phyloP scores from a whole-genome alignment of 2,888 invertebrate genomes.

The Limnephilus rhombicus region DNA sequence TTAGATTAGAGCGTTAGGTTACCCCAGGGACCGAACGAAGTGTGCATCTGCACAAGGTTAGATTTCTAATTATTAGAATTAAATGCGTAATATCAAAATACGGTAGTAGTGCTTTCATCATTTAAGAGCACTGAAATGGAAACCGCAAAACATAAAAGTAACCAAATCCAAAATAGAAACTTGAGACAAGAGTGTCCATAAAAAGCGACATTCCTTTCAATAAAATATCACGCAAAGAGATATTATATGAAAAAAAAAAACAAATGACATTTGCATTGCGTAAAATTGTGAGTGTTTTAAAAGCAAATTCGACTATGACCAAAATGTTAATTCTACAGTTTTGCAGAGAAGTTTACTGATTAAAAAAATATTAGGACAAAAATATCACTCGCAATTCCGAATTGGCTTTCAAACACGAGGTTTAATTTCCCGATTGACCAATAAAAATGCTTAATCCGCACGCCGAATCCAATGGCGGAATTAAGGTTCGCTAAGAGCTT shows the following conservation, averaged over 20 bases:
- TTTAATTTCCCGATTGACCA: conserved; percentile 34
- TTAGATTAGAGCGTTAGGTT: background rate
- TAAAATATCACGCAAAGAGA: background rate
- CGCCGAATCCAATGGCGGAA: conserved; percentile 3
- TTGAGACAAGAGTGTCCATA: too few relatives aligned
- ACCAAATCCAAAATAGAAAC: too few relatives aligned
- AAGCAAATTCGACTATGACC: background rate
- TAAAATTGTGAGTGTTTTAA: background rate
- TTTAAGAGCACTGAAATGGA: too few relatives aligned
- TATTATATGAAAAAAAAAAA: background rate
- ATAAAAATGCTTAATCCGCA: conserved; percentile 29
- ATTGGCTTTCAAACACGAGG: background rate
- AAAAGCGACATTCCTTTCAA: too few relatives aligned
- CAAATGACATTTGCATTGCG: background rate
- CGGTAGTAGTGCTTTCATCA: too few relatives aligned
- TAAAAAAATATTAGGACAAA: background rate
- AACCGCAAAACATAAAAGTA: too few relatives aligned
- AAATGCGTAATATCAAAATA: background rate
- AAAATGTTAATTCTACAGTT: background rate
- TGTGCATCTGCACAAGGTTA: background rate
- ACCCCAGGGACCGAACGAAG: background rate
- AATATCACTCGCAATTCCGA: background rate
- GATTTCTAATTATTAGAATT: conserved; percentile 1
- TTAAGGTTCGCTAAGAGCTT: conserved; percentile 38
- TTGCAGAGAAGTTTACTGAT: background rate